Evolutionary conservation across 2,888 invertebrate species (phyloP), one percentile per base, ranked within the genome.

Genomic region (Thereva unica): DNA sequence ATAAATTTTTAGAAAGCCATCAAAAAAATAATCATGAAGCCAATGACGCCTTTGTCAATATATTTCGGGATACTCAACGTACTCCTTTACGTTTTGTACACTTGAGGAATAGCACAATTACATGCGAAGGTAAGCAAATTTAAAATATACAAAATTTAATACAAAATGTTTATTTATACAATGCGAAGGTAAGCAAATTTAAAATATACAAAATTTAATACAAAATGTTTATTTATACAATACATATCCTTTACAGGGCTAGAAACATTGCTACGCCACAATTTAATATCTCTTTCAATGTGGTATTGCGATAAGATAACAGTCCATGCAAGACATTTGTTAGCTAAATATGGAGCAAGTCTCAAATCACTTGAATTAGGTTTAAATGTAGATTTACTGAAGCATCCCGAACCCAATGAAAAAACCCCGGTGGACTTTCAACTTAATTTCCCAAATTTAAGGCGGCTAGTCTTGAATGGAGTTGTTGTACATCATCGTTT

Each of bases 281-380:
- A 88, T 71, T 84, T 93, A 45, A 81, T 84, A 9, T 89, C 90
- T 70, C 80, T 96, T 55, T 90, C 92, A 72, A 83, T 95, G 70
- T 85, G 87, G 66, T 88, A 91, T 73, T 93, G 93, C 77, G 84
- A 85, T 70, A 84, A 85, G 70, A 80, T 94, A 52, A 87, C 89
- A 0, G 82, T 85, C 49, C 78, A 82, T 34, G 85, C 88, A 34
- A 83, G 93, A 69, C 85, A 87, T 68, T 81, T 85, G 66, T 85
- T 95, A 59, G 90, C 90, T 72, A 83, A 82, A 66, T 84, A 89
- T 76, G 88, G 90, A 44, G 84, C 86, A 69, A 89, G 88, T 75
- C 81, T 94, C 64, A 82, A 85, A 63, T 87, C 87, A 1, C 79
- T 95, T 10, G 87, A 88, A 72, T 84, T 93, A 73, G 91, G 91